Percentiles rank a stretch among this genome's conserved stretches.
phyloP scores from a whole-genome alignment of 35 echinoderm and acorn worm species.

The Lytechinus pictus region DNA sequence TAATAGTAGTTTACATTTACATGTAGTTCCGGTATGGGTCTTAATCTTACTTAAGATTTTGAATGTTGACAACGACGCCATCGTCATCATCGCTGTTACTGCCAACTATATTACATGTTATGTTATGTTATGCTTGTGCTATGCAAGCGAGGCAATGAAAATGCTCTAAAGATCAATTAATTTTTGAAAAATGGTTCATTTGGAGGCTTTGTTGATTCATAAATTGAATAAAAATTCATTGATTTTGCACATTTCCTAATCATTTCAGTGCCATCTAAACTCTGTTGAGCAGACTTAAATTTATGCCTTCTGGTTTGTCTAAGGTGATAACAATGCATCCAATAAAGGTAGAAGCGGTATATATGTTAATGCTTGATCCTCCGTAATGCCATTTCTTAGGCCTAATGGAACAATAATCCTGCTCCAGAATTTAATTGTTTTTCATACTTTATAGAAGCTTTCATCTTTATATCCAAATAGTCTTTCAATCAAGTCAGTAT shows the following conservation, averaged over 20 bases:
- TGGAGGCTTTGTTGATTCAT: too few relatives aligned
- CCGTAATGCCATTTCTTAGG: background rate
- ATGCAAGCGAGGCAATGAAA: too few relatives aligned
- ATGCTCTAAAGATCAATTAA: too few relatives aligned
- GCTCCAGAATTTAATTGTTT: background rate
- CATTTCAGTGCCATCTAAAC: background rate
- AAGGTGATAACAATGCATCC: background rate
- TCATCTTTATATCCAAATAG: background rate
- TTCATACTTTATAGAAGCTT: background rate
- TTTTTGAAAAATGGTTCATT: too few relatives aligned
- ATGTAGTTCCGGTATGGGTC: too few relatives aligned
- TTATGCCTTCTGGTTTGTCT: background rate
- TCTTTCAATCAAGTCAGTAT: background rate
- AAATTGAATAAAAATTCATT: too few relatives aligned
- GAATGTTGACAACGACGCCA: too few relatives aligned
- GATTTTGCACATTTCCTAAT: background rate
- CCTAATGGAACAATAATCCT: background rate
- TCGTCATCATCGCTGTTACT: too few relatives aligned
- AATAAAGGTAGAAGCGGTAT: background rate
- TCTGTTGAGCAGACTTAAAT: background rate
- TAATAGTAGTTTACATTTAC: too few relatives aligned
- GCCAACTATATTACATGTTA: too few relatives aligned
- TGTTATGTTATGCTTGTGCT: too few relatives aligned
- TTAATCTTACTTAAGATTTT: too few relatives aligned
- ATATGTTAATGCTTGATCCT: background rate